Base-by-base conservation (phyloP, 1,140 invertebrate species). In the Brachionus rotundiformis region DNA sequence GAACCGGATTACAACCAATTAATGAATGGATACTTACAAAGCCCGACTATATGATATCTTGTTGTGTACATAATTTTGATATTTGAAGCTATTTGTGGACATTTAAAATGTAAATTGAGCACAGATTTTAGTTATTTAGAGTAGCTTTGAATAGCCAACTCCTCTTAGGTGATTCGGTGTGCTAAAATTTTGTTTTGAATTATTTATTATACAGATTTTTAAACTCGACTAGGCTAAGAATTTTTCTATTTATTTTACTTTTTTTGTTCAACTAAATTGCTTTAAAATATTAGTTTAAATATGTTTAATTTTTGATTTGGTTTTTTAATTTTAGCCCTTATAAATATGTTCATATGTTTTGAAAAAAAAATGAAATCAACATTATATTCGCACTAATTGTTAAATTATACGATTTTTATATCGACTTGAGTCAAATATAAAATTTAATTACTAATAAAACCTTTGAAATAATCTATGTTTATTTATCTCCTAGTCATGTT, bases 1-100 rank as follows among this genome's bases (percentile, higher is more conserved):
- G 68, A 73, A n/a, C 68, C 36, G 4, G 68, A 73, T 44, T 73
- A 44, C 36, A 73, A 73, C 23, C 68, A 73, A n/a, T 10, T 73
- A 10, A 44, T 73, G 68, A 27, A 27, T 16, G 68, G 68, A 31
- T 73, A 73, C 36, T 27, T 73, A 33, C 27, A 41, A 25, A 73
- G 68, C 27, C 65, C 65, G 0, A 39, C 65, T 7, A 71, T 71
- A 39, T 71, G 16, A 71, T 63, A 33, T 5, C 3, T 27, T 31
- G 27, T 63, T 31, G 8, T 63, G 61, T 63, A 54, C 16, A 54
- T 54, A 54, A 39, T 39, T 39, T 10, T 54, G n/a, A 19, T 0
- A 54, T 54, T 54, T 25, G 19, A 25, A 19, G 47, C 47, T 54
- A 2, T 4, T n/a, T 19, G 47, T 23, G 16, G 19, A 1, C 47